These are phyloP conservation scores for Corapipo altera DNA, from an alignment of 2,113 vertebrate genomes.

Conservation along the genomic window DNA sequence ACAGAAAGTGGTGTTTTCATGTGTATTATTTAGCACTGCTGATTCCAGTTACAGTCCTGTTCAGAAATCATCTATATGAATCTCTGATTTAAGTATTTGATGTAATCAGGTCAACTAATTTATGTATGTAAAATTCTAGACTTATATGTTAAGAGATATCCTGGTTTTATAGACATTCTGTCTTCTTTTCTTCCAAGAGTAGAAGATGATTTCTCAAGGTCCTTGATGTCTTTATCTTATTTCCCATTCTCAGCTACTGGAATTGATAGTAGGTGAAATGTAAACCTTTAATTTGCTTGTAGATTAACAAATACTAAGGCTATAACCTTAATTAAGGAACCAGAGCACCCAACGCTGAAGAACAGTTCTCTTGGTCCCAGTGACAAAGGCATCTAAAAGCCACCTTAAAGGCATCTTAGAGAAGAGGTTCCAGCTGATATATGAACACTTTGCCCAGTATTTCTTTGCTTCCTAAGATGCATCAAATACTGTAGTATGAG, in stretches of 20 bases:
- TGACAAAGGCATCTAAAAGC: not conserved
- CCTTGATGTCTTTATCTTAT: not conserved
- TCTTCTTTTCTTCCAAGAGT: not conserved
- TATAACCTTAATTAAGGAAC: not conserved
- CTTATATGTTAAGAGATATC: not conserved
- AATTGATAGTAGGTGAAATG: not conserved
- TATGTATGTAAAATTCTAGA: not conserved
- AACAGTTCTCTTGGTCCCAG: not conserved
- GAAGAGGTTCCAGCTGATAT: conserved; percentile 15
- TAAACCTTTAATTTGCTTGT: not conserved
- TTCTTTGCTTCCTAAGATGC: conserved; percentile 21
- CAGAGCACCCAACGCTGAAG: not conserved
- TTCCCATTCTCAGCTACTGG: not conserved
- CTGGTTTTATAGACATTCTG: not conserved
- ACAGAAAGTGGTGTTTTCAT: not conserved
- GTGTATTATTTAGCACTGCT: not conserved
- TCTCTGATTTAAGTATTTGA: not conserved
- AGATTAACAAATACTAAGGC: not conserved
- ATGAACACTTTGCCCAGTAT: conserved; percentile 9
- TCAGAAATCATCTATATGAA: not conserved
- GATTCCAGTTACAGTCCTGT: not conserved
- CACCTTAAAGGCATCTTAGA: not conserved
- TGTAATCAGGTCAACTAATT: not conserved
- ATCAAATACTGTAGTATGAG: conserved; percentile 20
- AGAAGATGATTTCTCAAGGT: not conserved